Base-by-base conservation (phyloP, 2,113 vertebrate species). In the Geothlypis trichas region DNA sequence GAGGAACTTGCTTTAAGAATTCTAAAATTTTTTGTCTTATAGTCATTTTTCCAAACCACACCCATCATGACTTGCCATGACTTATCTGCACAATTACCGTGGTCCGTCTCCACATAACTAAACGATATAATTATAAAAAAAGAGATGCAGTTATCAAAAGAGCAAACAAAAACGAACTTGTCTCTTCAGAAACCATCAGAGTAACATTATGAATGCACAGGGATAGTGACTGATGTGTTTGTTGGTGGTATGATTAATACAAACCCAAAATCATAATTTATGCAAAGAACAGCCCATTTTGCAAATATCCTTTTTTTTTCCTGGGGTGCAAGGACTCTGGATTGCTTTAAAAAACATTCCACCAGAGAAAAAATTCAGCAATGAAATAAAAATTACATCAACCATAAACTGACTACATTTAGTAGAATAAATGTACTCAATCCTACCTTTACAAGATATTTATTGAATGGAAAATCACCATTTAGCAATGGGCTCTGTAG, bases 391-490 rank as follows among this genome's bases (percentile, higher is more conserved):
- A 96, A 87, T 78, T 4, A 76, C 27, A 91, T 91, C 55, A 93
- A 69, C 69, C 73, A 87, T 89, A 55, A 96, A 76, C 39, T 79
- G n/a, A 83, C 87, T 86, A 88, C 88, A 94, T 94, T 83, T 93
- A 88, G 75, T 69, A 94, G 89, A 95, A 95, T 82, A 95, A 95
- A 88, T 79, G 58, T 86, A 90, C 71, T 90, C 39, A 81, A 30
- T 61, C 37, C 57, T 95, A 91, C 58, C 33, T 93, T 91, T 68
- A 71, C 39, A 91, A 41, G 3, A 65, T 90, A 90, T 92, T 95
- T 91, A 84, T 93, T 94, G 68, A 96, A 55, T 93, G 72, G 84
- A 95, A 94, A 94, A 93, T 93, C 92, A 59, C 58, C 57, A 95
- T 90, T 96, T 94, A 93, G 49, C 52, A 90, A 55, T 54, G 39